Conservation (phyloP, 2,888 invertebrate species). For the Marronus borbonicus region DNA sequence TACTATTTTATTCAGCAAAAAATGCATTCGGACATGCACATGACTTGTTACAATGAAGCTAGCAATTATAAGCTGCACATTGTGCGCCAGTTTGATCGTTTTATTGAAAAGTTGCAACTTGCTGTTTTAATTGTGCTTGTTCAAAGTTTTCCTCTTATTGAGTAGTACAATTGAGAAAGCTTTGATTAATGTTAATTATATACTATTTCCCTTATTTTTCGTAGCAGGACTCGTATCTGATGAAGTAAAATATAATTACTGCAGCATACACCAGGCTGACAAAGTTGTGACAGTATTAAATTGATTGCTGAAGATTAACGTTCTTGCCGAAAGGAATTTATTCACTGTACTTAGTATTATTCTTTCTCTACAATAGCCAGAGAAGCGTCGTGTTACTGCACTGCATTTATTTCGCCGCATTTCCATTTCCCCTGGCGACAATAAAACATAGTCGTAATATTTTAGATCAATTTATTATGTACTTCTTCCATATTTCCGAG, state of each 20-base stretch:
- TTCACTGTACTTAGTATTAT: too few species aligned
- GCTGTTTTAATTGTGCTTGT: too few species aligned
- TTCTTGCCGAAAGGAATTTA: too few species aligned
- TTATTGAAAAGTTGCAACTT: too few species aligned
- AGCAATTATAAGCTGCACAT: too few species aligned
- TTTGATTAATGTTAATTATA: neutral
- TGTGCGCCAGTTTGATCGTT: too few species aligned
- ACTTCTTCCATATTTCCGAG: neutral
- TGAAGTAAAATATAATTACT: neutral
- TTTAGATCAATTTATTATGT: slow-evolving; percentile 10
- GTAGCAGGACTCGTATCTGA: neutral
- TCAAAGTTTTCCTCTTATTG: too few species aligned
- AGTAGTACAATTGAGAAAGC: too few species aligned
- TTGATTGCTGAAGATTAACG: too few species aligned
- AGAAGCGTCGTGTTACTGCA: too few species aligned
- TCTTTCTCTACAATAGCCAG: too few species aligned
- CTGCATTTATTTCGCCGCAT: neutral
- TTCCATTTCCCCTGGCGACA: neutral
- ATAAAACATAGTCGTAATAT: slow-evolving; percentile 15
- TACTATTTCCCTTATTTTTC: neutral
- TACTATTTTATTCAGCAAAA: neutral
- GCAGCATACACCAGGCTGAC: neutral
- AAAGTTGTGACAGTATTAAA: neutral
- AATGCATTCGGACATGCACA: neutral
- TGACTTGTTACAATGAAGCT: neutral